Conservation (phyloP, 2,797 vertebrate species). For the Neosilurus hyrtlii region DNA sequence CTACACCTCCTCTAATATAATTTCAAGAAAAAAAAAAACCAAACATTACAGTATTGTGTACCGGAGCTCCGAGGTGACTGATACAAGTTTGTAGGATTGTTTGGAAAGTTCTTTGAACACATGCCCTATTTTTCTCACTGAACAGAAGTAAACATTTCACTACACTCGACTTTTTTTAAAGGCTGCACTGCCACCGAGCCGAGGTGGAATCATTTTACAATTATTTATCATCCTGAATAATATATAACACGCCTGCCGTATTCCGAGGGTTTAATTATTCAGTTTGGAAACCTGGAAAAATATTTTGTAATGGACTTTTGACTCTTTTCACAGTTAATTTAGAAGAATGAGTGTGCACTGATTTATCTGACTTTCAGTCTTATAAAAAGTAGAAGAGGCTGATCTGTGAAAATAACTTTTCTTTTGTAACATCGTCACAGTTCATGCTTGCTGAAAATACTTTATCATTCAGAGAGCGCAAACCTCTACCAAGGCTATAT, state of each 20-base stretch:
- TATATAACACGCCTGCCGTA: not conserved
- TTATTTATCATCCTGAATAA: not conserved
- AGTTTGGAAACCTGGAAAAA: not conserved
- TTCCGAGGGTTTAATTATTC: not conserved
- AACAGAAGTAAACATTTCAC: not conserved
- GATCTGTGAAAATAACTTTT: not conserved
- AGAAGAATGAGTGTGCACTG: not conserved
- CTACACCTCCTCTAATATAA: not conserved
- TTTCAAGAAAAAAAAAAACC: not conserved
- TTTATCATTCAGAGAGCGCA: too few species aligned
- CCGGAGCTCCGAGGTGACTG: not conserved
- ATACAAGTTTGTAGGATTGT: not conserved
- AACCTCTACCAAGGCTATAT: too few species aligned
- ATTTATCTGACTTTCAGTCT: not conserved
- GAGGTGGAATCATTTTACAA: not conserved
- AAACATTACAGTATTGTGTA: not conserved
- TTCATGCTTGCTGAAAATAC: not conserved
- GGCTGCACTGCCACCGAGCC: not conserved
- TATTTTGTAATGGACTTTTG: conserved; percentile 6
- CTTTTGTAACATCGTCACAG: not conserved
- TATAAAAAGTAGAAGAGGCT: not conserved
- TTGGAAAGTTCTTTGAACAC: not conserved
- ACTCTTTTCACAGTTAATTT: not conserved
- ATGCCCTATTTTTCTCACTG: not conserved
- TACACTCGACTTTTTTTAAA: not conserved